phyloP scores from a whole-genome alignment of 2,888 invertebrate species.

The Mythimna loreyi region DNA sequence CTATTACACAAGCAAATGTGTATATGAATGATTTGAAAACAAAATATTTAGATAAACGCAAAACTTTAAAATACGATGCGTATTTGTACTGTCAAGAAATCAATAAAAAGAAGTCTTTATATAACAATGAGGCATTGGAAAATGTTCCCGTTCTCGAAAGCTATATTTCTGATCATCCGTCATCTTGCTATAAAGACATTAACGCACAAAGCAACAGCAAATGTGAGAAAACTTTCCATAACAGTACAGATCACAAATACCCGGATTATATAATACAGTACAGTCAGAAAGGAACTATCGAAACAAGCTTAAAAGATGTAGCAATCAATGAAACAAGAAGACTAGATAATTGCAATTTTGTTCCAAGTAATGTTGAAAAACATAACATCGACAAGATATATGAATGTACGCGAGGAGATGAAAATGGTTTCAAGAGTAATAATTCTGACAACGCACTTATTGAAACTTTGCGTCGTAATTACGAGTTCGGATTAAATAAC shows the following conservation, averaged over 20 bases:
- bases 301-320: constrained; percentile 56
- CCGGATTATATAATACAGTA: constrained; percentile 53
- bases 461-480: neutral
- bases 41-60: constrained; percentile 8
- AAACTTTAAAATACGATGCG: constrained; percentile 30
- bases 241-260: constrained; percentile 56
- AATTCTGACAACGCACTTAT: neutral
- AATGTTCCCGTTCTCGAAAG: constrained; percentile 21
- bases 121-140: constrained; percentile 29
- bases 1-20: constrained; percentile 6
- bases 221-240: constrained; percentile 54
- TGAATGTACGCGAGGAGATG: constrained; percentile 1
- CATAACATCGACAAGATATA: neutral
- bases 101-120: constrained; percentile 25
- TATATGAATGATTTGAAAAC: constrained; percentile 9
- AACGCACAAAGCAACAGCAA: constrained; percentile 27
- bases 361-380: constrained; percentile 1
- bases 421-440: constrained; percentile 5
- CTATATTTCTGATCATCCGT: constrained; percentile 43
- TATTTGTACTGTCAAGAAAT: constrained; percentile 30
- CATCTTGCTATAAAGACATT: constrained; percentile 39
- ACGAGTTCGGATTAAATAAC: constrained; percentile 7
- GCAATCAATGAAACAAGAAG: constrained; percentile 36
- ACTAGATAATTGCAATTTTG: constrained; percentile 21
- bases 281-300: constrained; percentile 53